A percentile compares a stretch with the other conserved stretches of the same genome.
phyloP scores from a whole-genome alignment of 2,797 vertebrate genomes.

The Brotula barbata region DNA sequence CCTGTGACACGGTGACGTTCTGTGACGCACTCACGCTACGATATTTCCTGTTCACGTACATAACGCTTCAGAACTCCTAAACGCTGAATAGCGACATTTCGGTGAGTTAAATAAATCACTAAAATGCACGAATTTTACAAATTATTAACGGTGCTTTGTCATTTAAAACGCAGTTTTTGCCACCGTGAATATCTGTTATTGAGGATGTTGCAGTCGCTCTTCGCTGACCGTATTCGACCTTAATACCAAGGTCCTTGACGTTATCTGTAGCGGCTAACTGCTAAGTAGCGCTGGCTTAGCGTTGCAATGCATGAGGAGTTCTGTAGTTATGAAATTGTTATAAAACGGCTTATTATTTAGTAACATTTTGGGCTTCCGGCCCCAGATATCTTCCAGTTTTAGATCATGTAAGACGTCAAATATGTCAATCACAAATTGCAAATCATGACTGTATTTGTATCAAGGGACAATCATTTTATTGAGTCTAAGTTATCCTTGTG shows the following conservation, averaged over 20 bases:
- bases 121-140: fast-evolving
- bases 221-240: slow-evolving; percentile 30
- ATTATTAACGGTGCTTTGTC: fast-evolving
- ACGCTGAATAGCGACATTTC: slow-evolving; percentile 77
- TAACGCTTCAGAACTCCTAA: no score
- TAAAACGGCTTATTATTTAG: not conserved
- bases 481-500: no score
- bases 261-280: not conserved
- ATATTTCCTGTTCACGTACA: slow-evolving; percentile 78
- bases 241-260: slow-evolving; percentile 62
- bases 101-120: slow-evolving; percentile 65
- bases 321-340: no score
- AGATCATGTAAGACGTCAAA: no score
- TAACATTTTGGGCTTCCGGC: no score
- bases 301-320: no score
- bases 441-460: no score
- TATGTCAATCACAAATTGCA: no score
- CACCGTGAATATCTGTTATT: fast-evolving
- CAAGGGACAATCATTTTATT: no score
- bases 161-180: fast-evolving
- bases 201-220: fast-evolving
- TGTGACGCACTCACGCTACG: slow-evolving; percentile 9
- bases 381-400: no score
- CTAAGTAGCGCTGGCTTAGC: slow-evolving; percentile 6
- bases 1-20: not conserved